Conservation (phyloP, 2,113 vertebrate species). For the Leucopternis melanops region DNA sequence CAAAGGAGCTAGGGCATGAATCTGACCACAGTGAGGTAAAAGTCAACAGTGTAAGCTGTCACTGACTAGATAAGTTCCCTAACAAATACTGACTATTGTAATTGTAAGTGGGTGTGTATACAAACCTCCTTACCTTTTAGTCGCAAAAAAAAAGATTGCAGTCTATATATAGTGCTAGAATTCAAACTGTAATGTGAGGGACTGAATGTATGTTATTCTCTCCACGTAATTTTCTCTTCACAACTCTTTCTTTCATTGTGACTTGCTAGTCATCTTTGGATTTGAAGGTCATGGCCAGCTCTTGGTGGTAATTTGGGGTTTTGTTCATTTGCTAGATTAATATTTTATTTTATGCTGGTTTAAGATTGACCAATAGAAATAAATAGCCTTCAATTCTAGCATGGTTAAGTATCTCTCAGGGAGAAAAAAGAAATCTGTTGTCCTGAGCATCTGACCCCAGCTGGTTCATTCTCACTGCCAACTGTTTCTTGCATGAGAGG, state of each 20-base stretch:
- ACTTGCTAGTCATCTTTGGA: background rate
- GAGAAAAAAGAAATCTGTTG: background rate
- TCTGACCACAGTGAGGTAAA: background rate
- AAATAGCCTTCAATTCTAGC: background rate
- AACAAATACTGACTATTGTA: too few species aligned
- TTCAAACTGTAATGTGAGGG: background rate
- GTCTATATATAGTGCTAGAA: background rate
- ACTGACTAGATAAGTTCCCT: background rate
- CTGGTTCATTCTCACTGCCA: background rate
- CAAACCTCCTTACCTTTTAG: background rate
- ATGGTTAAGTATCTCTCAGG: background rate
- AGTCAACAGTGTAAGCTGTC: background rate
- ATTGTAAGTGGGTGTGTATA: too few species aligned
- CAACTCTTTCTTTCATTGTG: background rate
- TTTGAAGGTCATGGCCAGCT: background rate
- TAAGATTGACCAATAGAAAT: background rate
- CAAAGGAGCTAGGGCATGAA: background rate
- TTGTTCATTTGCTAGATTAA: background rate
- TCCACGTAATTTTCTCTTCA: background rate
- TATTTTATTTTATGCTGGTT: background rate
- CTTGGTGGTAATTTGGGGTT: background rate
- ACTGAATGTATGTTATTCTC: background rate
- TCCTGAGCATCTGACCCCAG: background rate
- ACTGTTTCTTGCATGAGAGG: background rate
- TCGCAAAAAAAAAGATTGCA: too few species aligned